phyloP scores from a whole-genome alignment of 2,797 vertebrate genomes.

The Strix occidentalis region DNA sequence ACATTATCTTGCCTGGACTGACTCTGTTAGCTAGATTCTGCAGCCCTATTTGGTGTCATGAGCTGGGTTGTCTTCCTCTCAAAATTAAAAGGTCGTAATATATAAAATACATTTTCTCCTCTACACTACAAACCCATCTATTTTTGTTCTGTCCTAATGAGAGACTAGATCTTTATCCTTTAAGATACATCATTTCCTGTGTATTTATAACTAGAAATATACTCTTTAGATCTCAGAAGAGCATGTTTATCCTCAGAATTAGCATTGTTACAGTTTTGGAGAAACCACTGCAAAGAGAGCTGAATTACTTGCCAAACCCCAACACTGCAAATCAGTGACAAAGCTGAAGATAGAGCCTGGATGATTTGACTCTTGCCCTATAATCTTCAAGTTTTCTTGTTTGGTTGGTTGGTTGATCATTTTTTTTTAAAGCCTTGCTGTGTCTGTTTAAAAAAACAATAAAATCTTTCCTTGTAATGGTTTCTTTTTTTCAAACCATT shows the following conservation, averaged over 20 bases:
- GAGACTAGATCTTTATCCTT: neutral
- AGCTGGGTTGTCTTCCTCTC: neutral
- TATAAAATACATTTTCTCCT: constrained; percentile 29
- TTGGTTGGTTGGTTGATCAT: neutral
- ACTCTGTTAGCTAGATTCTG: neutral
- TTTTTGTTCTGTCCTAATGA: constrained; percentile 3
- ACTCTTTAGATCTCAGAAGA: neutral
- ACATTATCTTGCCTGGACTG: neutral
- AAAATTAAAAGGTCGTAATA: constrained; percentile 7
- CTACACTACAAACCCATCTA: neutral
- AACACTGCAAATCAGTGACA: neutral
- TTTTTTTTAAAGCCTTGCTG: neutral
- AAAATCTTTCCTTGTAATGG: neutral
- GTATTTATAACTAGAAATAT: neutral
- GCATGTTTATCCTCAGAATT: neutral
- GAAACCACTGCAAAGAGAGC: neutral
- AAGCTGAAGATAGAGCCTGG: neutral
- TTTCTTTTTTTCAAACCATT: neutral
- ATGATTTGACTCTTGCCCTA: neutral
- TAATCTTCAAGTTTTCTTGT: neutral
- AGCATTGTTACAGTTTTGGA: neutral
- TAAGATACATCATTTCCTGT: neutral
- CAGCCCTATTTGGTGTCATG: neutral
- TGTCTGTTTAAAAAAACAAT: neutral
- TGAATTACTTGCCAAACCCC: neutral